These are phyloP conservation scores for Micrasema minimum DNA, from an alignment of 1,140 invertebrate genomes.

Conservation along the genomic window DNA sequence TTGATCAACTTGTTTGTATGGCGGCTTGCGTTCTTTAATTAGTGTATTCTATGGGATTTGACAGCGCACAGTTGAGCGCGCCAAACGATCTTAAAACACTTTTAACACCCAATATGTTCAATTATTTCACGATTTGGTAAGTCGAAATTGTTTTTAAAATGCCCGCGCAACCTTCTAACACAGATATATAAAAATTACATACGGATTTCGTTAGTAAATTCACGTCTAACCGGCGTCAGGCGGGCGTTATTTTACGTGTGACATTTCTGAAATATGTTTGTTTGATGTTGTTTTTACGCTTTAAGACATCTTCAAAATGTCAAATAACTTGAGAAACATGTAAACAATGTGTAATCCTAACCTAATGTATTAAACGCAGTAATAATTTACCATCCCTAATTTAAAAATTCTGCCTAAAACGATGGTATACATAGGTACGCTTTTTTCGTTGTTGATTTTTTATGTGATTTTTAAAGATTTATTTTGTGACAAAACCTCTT, in stretches of 20 bases:
- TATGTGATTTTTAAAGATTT: too few relatives aligned
- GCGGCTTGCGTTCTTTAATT: too few relatives aligned
- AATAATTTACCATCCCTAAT: too few relatives aligned
- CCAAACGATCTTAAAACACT: slow-evolving; percentile 10
- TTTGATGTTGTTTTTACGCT: background rate
- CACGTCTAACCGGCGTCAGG: background rate
- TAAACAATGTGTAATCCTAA: too few relatives aligned
- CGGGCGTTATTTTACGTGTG: background rate
- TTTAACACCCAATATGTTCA: slow-evolving; percentile 20
- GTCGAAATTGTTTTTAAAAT: background rate
- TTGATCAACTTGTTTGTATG: too few relatives aligned
- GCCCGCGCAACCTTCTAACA: background rate
- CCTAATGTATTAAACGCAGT: too few relatives aligned
- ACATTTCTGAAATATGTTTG: slow-evolving; percentile 16
- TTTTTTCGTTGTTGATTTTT: too few relatives aligned
- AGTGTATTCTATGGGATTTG: too few relatives aligned
- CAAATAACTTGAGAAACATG: too few relatives aligned
- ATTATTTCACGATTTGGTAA: slow-evolving; percentile 7
- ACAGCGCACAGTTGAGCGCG: slow-evolving; percentile 8
- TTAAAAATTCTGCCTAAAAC: too few relatives aligned
- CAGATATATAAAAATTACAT: background rate
- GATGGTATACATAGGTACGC: too few relatives aligned
- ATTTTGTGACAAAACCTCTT: too few relatives aligned
- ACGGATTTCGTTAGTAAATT: background rate
- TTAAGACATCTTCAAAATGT: background rate